Base-by-base conservation (phyloP, 2,113 vertebrate species). In the Leptodactylus fuscus region DNA sequence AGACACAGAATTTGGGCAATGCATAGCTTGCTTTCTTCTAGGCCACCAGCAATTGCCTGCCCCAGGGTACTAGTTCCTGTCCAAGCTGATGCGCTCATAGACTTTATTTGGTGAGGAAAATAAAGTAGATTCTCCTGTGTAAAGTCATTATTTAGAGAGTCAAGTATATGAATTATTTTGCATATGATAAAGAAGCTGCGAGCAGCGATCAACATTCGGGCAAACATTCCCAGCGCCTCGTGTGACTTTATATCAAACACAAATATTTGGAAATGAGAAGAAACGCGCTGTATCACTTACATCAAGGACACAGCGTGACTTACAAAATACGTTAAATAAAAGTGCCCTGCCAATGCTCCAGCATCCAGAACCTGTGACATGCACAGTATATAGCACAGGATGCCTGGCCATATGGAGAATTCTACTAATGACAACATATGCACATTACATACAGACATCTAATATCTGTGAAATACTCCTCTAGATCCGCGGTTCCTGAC, bases 231-330 rank as follows among this genome's bases (percentile, higher is more conserved):
- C n/a, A 8, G 46, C n/a, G n/a, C 73, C 73, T 75, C 41, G 15
- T 29, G 73, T 75, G 73, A 75, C 46, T 75, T 49, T 48, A 75
- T 75, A 49, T 27, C 73, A 75, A 75, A 49, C n/a, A 49, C 44
- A 75, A 75, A 75, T 49, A 75, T 46, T 48, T 46, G 41, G 65
- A 69, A 69, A 15, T 20, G 65, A 38, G 11, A 7, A 69, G 65
- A 69, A 69, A 38, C 7, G 8, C 16, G 18, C 65, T 0, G 32
- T 69, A 69, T 69, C 65, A 7, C 65, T 38, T 9, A 22, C 15
- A 51, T 51, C 74, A 76, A 76, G 46, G 24, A 51, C 73, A 51
- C 15, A 9, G 24, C 15, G 13, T 76, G 73, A 76, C 73, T 76
- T 76, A 29, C 46, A 48, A 7, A 34, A 34, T 1, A 29, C 2